phyloP scores from a whole-genome alignment of 35 echinoderm and acorn worm species.

The Anneissia japonica region DNA sequence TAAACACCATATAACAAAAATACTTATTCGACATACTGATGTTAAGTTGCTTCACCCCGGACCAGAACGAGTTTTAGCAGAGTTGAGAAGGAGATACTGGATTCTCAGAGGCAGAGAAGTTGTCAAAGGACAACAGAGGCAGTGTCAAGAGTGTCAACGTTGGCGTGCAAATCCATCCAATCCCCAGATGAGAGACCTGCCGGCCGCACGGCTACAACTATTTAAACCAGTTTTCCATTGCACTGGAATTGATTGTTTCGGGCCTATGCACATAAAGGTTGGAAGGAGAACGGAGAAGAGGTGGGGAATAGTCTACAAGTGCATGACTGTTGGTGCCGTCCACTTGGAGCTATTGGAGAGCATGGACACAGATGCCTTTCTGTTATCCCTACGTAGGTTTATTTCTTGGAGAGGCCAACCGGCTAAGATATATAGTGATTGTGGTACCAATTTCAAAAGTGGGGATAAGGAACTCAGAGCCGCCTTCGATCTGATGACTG shows the following conservation, averaged over 20 bases:
- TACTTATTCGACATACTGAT: neutral
- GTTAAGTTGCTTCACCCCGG: too few species aligned
- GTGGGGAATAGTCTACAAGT: constrained; percentile 10
- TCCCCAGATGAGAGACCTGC: too few species aligned
- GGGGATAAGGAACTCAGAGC: constrained; percentile 20
- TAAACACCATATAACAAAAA: neutral
- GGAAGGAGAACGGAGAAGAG: constrained; percentile 5
- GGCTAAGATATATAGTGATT: constrained; percentile 3
- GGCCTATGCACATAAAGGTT: neutral
- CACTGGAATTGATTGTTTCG: constrained; percentile 6
- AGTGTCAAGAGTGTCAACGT: too few species aligned
- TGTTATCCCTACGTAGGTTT: neutral
- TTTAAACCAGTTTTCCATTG: too few species aligned
- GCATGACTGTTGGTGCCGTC: neutral
- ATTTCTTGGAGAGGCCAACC: constrained; percentile 21
- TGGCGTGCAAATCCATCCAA: too few species aligned
- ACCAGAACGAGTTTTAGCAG: too few species aligned
- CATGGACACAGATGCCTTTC: neutral
- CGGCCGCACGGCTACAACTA: too few species aligned
- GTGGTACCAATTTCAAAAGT: constrained; percentile 22
- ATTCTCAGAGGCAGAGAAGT: too few species aligned
- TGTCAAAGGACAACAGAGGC: too few species aligned
- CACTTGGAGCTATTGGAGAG: constrained; percentile 22
- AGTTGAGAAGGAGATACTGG: too few species aligned
- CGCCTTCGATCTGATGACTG: too few species aligned